Base-by-base conservation (phyloP, 1,140 invertebrate genomes). In the Lordiphosa stackelbergi region DNA sequence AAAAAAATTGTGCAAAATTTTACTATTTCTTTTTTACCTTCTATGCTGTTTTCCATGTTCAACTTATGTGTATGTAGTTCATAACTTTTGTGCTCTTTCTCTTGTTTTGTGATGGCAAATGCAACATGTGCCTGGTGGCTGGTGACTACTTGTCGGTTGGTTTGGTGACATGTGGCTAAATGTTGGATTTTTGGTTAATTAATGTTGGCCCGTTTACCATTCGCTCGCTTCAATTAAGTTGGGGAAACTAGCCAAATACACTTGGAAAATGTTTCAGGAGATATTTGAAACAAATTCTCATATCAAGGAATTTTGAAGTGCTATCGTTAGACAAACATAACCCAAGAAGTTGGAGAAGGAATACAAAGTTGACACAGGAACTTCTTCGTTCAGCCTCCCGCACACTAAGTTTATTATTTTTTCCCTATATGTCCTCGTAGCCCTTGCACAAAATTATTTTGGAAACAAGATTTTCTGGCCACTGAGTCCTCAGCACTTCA, bases 1-100 rank as follows among this genome's bases (percentile, higher is more conserved):
- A 34, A 46, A 46, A 8, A 79, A 81, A 71, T 68, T 74, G 66
- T 55, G 53, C 57, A 78, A 79, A 79, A 81, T 78, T 72, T 70
- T 70, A 74, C 47, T 41, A 40, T 41, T 24, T 64, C 36, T 56
- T 47, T 12, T 19, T 13, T 73, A 57, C 0, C 40, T 31, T 53
- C 43, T 36, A 46, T 72, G 73, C 64, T 61, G 56, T 62, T 56
- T 53, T 55, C 9, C 36, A 47, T 28, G 19, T 36, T 24, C 9
- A 7, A 8, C 8, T 36, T 10, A 37, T 43, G 19, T 58, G 40
- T 69, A 71, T 79, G 53, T 81, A 70, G 77, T 81, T 83, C 77
- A 81, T 84, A 83, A 83, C 69, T 75, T 62, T 58, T 47, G 28
- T 49, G 12, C 13, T 5, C 43, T 45, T 19, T 36, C 28, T 31